Evolutionary conservation across 2,888 invertebrate species (phyloP).

Genomic region (Yponomeuta cagnagella): DNA sequence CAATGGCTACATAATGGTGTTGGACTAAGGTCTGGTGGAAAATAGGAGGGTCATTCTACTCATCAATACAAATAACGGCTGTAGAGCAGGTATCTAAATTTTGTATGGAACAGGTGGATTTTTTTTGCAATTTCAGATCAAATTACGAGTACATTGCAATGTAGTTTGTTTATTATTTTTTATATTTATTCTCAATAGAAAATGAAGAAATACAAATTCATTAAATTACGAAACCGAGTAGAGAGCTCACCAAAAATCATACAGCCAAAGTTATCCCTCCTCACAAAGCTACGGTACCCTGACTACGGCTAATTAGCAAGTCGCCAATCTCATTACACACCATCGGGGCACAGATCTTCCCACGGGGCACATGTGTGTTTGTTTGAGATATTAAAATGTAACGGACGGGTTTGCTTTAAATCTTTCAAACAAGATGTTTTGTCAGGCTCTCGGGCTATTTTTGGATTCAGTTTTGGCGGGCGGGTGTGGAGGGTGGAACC

Average conservation of each 20-base stretch:
- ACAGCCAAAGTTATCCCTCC: background rate
- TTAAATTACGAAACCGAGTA: background rate
- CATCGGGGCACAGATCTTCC: constrained; percentile 43
- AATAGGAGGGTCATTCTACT: too few species aligned
- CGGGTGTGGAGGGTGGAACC: background rate
- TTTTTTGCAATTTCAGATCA: too few species aligned
- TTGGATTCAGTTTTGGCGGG: constrained; percentile 2
- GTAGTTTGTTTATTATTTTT: too few species aligned
- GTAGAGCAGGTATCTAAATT: too few species aligned
- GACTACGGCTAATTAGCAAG: constrained; percentile 41
- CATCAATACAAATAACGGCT: too few species aligned
- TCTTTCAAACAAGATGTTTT: constrained; percentile 33
- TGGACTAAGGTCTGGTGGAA: too few species aligned
- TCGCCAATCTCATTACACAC: constrained; percentile 47
- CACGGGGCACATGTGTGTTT: constrained; percentile 61
- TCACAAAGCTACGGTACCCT: background rate
- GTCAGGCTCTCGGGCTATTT: background rate
- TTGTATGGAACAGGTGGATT: too few species aligned
- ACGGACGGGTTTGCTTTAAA: constrained; percentile 41
- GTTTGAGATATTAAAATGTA: constrained; percentile 44
- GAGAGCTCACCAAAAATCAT: background rate
- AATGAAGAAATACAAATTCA: too few species aligned
- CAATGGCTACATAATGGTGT: too few species aligned
- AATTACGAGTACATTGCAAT: too few species aligned
- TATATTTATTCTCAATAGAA: too few species aligned